Conservation (phyloP, 2,797 vertebrate species). For the Trachops cirrhosus region DNA sequence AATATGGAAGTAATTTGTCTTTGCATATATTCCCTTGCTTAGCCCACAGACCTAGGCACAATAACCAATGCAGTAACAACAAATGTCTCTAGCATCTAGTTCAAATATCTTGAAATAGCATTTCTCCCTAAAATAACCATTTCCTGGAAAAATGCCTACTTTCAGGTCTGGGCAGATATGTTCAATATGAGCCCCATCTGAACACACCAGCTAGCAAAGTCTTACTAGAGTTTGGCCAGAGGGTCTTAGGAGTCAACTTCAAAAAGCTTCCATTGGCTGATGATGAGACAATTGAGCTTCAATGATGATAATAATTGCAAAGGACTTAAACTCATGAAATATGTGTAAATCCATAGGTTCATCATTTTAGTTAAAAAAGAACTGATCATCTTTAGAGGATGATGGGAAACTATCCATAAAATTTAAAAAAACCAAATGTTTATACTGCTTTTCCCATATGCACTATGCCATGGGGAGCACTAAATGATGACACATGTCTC, state of each 20-base stretch:
- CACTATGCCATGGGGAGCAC: not conserved
- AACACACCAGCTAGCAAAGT: not conserved
- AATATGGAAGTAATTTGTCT: not conserved
- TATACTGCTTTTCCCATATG: not conserved
- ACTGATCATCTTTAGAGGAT: not conserved
- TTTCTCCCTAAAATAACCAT: not conserved
- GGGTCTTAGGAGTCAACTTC: not conserved
- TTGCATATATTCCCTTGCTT: not conserved
- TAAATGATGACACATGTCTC: not conserved
- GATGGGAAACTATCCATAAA: not conserved
- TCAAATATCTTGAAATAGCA: not conserved
- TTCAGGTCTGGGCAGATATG: not conserved
- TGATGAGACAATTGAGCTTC: not conserved
- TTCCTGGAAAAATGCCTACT: not conserved
- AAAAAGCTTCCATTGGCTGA: not conserved
- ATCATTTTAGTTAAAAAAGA: not conserved
- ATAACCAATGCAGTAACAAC: not conserved
- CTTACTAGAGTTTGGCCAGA: not conserved
- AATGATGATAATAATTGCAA: not conserved
- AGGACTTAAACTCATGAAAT: not conserved
- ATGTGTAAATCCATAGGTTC: not conserved
- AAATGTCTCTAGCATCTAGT: not conserved
- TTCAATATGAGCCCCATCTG: not conserved
- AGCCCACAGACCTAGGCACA: not conserved
- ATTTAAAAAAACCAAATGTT: not conserved